Percentiles rank a stretch among this genome's conserved stretches.
phyloP scores from a whole-genome alignment of 2,113 vertebrate species.

The Muntiacus muntjak region DNA sequence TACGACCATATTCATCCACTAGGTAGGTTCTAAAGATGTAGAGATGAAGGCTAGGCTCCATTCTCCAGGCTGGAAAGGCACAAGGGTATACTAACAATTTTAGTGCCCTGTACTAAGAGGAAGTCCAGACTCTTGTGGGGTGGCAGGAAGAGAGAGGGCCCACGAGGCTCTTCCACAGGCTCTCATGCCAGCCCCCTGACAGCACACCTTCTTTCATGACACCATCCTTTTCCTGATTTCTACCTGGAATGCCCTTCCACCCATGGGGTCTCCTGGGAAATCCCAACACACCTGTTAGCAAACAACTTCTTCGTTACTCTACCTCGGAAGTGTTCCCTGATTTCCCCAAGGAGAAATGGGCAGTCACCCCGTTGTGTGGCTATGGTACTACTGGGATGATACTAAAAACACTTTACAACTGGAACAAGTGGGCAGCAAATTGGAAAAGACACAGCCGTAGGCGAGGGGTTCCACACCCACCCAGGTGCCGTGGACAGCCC shows the following conservation, averaged over 20 bases:
- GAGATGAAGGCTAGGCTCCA: not conserved
- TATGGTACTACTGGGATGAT: not conserved
- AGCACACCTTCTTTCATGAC: not conserved
- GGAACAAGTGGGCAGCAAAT: not conserved
- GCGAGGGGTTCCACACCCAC: not conserved
- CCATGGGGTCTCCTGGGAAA: not conserved
- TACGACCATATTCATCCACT: not conserved
- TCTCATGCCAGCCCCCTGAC: not conserved
- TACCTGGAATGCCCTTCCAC: not conserved
- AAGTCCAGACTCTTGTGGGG: not conserved
- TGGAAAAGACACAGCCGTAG: not conserved
- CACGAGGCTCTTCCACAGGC: not conserved
- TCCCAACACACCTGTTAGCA: too few relatives aligned
- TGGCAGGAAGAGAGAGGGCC: not conserved
- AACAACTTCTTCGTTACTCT: not conserved
- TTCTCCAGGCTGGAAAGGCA: not conserved
- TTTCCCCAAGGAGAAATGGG: not conserved
- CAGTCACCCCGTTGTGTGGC: not conserved
- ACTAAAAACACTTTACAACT: not conserved
- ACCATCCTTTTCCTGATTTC: accelerated
- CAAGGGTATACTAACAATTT: too few relatives aligned
- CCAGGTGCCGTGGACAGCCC: not conserved
- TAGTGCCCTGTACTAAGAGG: not conserved
- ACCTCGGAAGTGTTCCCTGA: not conserved
- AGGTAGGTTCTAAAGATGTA: not conserved